Conservation (phyloP, 2,797 vertebrate genomes). For the Acanthopagrus latus region DNA sequence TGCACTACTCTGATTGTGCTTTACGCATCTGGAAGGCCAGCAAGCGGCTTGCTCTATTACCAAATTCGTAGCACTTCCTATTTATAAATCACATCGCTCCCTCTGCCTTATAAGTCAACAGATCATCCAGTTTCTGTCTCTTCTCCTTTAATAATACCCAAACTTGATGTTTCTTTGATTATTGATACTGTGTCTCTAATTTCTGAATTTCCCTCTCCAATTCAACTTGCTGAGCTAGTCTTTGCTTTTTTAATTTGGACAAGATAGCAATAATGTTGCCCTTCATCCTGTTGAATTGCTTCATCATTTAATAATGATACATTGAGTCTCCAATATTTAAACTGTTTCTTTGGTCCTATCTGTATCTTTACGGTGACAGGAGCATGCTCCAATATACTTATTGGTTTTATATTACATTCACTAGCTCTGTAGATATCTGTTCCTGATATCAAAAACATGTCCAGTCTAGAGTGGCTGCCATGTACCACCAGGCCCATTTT, state of each 20-base stretch:
- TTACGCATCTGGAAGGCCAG: too few relatives aligned
- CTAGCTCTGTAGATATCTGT: too few relatives aligned
- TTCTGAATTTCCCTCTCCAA: constrained; percentile 1
- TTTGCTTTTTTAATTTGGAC: neutral
- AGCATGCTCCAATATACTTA: too few relatives aligned
- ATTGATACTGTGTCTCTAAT: neutral
- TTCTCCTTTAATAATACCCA: constrained; percentile 8
- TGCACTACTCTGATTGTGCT: too few relatives aligned
- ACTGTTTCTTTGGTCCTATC: too few relatives aligned
- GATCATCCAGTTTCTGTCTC: constrained; percentile 38
- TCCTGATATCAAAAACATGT: neutral
- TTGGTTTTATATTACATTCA: too few relatives aligned
- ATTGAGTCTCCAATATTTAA: too few relatives aligned
- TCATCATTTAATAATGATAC: neutral
- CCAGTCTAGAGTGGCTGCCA: constrained; percentile 33
- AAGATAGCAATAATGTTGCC: constrained; percentile 9
- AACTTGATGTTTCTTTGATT: neutral
- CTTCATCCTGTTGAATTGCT: constrained; percentile 4
- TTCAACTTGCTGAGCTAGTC: neutral
- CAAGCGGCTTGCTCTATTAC: too few relatives aligned
- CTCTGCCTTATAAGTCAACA: constrained; percentile 37
- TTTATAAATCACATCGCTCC: too few relatives aligned
- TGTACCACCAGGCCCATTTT: constrained; percentile 35
- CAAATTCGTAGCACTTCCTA: too few relatives aligned
- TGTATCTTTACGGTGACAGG: too few relatives aligned